Conservation (phyloP, 2,888 invertebrate species). For the Agonopterix subpropinquella region DNA sequence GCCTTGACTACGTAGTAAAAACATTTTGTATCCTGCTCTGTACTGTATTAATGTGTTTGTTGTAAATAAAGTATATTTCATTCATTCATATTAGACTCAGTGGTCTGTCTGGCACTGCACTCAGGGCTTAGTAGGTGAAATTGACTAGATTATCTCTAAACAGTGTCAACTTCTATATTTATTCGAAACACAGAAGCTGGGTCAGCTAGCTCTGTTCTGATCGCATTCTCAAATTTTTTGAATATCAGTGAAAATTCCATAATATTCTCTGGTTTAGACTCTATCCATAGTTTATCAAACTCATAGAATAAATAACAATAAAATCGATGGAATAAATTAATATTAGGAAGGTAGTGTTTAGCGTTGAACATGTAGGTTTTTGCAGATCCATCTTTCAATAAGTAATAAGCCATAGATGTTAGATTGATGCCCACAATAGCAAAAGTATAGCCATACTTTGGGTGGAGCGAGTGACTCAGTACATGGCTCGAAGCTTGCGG, state of each 20-base stretch:
- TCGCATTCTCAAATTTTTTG: constrained; percentile 87
- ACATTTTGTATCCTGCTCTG: too few relatives aligned
- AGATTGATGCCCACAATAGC: constrained; percentile 97
- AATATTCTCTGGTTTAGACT: constrained; percentile 92
- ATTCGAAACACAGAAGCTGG: constrained; percentile 85
- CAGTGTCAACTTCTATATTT: constrained; percentile 84
- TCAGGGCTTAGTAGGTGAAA: not conserved
- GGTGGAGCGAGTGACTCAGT: constrained; percentile 91
- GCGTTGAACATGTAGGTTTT: constrained; percentile 95
- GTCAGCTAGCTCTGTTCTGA: constrained; percentile 80
- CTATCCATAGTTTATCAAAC: constrained; percentile 96
- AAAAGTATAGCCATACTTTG: constrained; percentile 90
- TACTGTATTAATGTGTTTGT: too few relatives aligned
- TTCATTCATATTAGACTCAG: too few relatives aligned
- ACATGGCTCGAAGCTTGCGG: constrained; percentile 87
- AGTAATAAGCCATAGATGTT: constrained; percentile 90
- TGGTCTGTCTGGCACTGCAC: too few relatives aligned
- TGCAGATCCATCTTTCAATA: constrained; percentile 87
- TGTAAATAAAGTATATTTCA: too few relatives aligned
- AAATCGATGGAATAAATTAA: constrained; percentile 91
- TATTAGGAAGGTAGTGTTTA: constrained; percentile 77
- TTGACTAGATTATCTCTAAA: constrained; percentile 20
- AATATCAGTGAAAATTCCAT: constrained; percentile 96
- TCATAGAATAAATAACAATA: constrained; percentile 96
- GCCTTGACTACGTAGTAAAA: too few relatives aligned